Conservation (phyloP, 2,888 invertebrate species). For the Pammene aurita region DNA sequence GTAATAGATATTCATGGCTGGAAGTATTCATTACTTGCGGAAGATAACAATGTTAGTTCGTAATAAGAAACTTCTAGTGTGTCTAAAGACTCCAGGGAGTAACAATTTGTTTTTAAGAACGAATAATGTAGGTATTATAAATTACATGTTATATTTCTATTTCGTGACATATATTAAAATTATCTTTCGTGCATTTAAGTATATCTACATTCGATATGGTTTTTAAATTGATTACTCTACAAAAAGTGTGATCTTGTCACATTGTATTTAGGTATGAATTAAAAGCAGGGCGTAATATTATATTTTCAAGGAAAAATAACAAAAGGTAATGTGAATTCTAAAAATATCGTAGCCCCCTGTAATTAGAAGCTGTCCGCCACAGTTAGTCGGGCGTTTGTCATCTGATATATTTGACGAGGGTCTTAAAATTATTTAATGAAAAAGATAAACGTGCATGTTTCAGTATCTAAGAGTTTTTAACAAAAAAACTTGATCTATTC, state of each 20-base stretch:
- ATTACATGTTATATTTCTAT: background rate
- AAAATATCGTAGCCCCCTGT: conserved; percentile 25
- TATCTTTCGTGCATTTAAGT: background rate
- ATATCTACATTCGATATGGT: too few relatives aligned
- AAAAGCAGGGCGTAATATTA: background rate
- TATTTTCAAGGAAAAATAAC: background rate
- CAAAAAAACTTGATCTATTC: background rate
- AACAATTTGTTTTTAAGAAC: background rate
- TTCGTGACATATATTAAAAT: too few relatives aligned
- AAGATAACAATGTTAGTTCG: conserved; percentile 10
- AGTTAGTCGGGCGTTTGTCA: conserved; percentile 37
- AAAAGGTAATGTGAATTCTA: background rate
- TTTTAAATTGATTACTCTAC: too few relatives aligned
- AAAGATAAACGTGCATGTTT: conserved; percentile 13
- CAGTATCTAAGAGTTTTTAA: background rate
- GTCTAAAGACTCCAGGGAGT: background rate
- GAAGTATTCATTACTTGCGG: conserved; percentile 17
- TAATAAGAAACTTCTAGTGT: background rate
- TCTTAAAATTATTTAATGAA: conserved; percentile 25
- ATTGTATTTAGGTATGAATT: background rate
- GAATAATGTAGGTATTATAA: too few relatives aligned
- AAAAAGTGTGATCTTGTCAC: too few relatives aligned
- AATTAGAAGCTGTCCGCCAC: conserved; percentile 46
- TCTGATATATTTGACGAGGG: conserved; percentile 34
- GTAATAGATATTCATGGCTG: conserved; percentile 40